Evolutionary conservation across 2,888 invertebrate species (phyloP), one percentile per base, ranked within the genome.

Genomic region (Petrophora chlorosata): DNA sequence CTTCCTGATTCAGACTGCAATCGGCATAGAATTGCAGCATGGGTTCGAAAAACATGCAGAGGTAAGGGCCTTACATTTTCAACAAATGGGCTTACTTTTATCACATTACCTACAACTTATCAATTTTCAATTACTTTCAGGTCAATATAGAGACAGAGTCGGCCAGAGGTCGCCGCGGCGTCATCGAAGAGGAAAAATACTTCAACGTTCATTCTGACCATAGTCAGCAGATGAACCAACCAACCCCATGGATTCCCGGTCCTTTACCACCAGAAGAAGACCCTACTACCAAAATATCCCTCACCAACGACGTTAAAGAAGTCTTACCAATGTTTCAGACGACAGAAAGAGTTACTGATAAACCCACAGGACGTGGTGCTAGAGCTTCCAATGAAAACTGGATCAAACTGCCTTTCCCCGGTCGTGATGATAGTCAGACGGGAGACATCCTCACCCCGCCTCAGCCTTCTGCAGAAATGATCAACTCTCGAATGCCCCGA

Each of bases 331-430:
- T 80, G 25, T 84, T 74, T 40, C 85, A 84, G 53, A 90, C 88
- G 4, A 90, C 90, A 8, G 90, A 91, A 68, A 70, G 65, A 59
- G 78, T 84, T 2, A 86, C 86, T 2, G 91, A 91, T 36, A 90
- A 85, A 72, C 92, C 92, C 14, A 91, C 91, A 1, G 92, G 92
- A 1, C 83, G 92, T 48, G 93, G 93, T 43, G 90, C 92, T 0
- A 82, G 93, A 60, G 91, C 91, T 0, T 91, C 91, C 0, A 92
- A 92, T 52, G 92, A 92, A 56, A 92, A 92, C 63, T 93, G 93
- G 93, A 85, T 92, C 8, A 92, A 93, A 65, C 83, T 92, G 0
- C 91, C 92, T 2, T 91, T 89, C 64, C 91, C 91, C 1, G 76
- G 76, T 12, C 79, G 69, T 5, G 79, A 82, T 40, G 80, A 83